Conservation (phyloP, 2,888 invertebrate species). For the Hartigia nigra region DNA sequence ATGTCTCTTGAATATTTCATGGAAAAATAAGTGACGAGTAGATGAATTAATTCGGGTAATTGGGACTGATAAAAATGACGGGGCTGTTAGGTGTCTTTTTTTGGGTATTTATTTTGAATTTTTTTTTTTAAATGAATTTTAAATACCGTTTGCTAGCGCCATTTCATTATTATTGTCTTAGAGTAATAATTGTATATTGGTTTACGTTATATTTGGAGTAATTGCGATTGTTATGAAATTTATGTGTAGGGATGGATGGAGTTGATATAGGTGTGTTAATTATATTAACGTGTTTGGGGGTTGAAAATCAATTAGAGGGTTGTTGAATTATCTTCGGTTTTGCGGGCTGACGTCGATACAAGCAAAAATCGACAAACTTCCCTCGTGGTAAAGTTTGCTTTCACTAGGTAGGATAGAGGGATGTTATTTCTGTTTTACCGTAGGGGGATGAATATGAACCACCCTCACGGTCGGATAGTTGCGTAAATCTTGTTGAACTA, state of each 20-base stretch:
- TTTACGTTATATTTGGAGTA: neutral
- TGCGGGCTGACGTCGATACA: neutral
- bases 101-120: neutral
- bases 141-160: neutral
- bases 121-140: neutral
- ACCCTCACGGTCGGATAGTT: neutral
- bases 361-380: neutral
- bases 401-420: neutral
- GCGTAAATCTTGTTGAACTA: neutral
- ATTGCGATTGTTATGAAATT: neutral
- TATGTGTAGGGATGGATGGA: neutral
- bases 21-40: neutral
- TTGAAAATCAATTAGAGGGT: neutral
- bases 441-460: neutral
- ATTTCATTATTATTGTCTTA: neutral
- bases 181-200: neutral
- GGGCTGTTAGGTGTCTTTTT: neutral
- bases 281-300: neutral
- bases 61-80: neutral
- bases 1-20: neutral
- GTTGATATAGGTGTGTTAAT: neutral
- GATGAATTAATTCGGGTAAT: neutral
- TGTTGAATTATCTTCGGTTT: neutral
- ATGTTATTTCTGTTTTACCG: neutral
- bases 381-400: neutral